These are phyloP conservation scores for Xylocopa sonorina DNA, from an alignment of 1,140 invertebrate genomes.

Conservation along the genomic window DNA sequence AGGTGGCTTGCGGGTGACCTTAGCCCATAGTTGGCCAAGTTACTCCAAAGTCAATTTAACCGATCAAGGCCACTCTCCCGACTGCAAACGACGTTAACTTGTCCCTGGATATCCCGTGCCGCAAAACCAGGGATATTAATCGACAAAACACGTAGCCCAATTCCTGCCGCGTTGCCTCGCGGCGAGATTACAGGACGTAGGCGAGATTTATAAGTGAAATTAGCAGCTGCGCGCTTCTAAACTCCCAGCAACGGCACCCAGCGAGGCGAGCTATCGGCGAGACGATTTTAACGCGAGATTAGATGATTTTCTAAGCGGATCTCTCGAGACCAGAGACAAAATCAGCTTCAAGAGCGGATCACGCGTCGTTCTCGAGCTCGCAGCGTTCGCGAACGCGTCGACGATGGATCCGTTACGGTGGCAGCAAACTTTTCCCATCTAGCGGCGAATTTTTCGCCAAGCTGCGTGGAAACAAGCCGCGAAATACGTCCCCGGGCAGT, in stretches of 20 bases:
- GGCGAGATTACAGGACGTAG: too few relatives aligned
- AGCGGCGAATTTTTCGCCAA: constrained; percentile 37
- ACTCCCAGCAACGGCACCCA: too few relatives aligned
- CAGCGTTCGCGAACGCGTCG: neutral
- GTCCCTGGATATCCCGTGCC: neutral
- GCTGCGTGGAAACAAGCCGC: constrained; percentile 44
- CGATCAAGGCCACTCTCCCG: neutral
- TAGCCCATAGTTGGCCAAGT: neutral
- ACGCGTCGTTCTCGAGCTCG: too few relatives aligned
- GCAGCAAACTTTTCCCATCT: constrained; percentile 37
- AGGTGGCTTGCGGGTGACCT: neutral
- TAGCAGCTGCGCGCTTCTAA: too few relatives aligned
- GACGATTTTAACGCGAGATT: too few relatives aligned
- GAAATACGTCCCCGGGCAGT: constrained; percentile 51
- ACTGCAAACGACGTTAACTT: neutral
- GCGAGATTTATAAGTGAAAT: too few relatives aligned
- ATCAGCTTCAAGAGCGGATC: too few relatives aligned
- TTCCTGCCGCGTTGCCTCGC: neutral
- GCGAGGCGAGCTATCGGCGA: too few relatives aligned
- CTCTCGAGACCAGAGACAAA: too few relatives aligned
- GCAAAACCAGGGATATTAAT: neutral
- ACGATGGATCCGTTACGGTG: neutral
- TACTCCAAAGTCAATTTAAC: neutral
- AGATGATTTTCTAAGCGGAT: too few relatives aligned
- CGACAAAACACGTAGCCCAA: neutral